Evolutionary conservation across 2,113 vertebrate genomes (phyloP).

Genomic region (Chamaea fasciata): DNA sequence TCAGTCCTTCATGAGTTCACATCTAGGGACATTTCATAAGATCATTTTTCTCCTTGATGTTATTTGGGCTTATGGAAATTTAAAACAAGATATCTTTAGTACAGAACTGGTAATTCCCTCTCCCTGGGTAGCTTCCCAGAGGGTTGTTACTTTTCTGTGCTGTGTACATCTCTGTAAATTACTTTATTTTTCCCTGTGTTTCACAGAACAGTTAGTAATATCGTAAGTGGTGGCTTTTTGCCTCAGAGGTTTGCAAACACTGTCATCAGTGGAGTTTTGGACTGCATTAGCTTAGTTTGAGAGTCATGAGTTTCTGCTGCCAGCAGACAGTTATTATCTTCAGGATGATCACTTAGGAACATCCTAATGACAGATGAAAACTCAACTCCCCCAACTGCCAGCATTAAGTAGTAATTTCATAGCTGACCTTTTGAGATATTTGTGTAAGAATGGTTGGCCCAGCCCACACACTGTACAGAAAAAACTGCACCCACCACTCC

Average conservation of each 20-base stretch:
- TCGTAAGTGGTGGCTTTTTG: not conserved
- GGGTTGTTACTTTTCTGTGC: not conserved
- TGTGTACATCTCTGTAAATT: not conserved
- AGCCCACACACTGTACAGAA: not conserved
- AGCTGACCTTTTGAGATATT: not conserved
- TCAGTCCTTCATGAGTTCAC: not conserved
- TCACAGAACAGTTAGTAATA: not conserved
- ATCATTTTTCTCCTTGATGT: not conserved
- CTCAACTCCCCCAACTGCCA: not conserved
- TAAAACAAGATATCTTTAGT: not conserved
- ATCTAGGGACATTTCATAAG: not conserved
- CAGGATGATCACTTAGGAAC: not conserved
- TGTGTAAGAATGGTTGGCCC: not conserved
- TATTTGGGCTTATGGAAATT: not conserved
- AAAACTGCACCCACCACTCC: not conserved
- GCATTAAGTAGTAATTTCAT: not conserved
- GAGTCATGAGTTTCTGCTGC: not conserved
- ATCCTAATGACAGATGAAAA: not conserved
- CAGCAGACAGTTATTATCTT: not conserved
- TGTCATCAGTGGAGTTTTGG: not conserved
- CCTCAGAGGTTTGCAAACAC: not conserved
- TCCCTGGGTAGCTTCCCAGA: not conserved
- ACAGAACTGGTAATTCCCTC: not conserved
- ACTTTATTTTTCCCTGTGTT: not conserved
- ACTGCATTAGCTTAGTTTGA: not conserved